A percentile compares a stretch with the other conserved stretches of the same genome.
Conservation (phyloP, 2,797 vertebrate genomes). For the Muscicapa comitata region DNA sequence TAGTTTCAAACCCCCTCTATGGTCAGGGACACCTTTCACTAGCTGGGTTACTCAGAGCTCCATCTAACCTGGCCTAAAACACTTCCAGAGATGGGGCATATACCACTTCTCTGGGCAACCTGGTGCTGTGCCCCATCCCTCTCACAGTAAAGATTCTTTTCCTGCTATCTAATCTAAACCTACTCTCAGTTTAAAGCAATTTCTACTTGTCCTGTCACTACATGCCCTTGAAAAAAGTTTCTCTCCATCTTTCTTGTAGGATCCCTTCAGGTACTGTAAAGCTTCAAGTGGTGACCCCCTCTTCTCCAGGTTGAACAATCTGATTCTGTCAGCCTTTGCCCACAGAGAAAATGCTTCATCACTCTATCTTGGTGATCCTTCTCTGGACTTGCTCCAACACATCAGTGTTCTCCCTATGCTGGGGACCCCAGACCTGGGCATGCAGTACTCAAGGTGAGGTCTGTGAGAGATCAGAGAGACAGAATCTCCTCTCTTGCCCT, state of each 20-base stretch:
- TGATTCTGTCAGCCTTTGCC: background rate
- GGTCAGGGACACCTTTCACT: background rate
- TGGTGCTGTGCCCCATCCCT: too few relatives aligned
- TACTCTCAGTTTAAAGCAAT: background rate
- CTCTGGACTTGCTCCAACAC: background rate
- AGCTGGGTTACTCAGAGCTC: background rate
- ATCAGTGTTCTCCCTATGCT: background rate
- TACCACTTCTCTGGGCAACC: background rate
- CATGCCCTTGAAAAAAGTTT: background rate
- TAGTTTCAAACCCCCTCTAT: background rate
- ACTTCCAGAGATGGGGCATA: background rate
- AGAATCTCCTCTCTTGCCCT: background rate
- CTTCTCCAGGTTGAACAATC: background rate
- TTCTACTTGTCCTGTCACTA: background rate
- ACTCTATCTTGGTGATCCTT: background rate
- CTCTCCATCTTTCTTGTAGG: background rate
- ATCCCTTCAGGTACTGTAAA: background rate
- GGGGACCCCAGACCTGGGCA: background rate
- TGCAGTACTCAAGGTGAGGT: background rate
- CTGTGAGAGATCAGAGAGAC: background rate
- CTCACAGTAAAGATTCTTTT: background rate
- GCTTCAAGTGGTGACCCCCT: background rate
- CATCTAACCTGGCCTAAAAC: background rate
- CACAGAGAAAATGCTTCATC: accelerated
- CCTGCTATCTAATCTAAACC: background rate